These are phyloP conservation scores for Melinopterus prodromus DNA, from an alignment of 2,888 invertebrate genomes.

Conservation along the genomic window DNA sequence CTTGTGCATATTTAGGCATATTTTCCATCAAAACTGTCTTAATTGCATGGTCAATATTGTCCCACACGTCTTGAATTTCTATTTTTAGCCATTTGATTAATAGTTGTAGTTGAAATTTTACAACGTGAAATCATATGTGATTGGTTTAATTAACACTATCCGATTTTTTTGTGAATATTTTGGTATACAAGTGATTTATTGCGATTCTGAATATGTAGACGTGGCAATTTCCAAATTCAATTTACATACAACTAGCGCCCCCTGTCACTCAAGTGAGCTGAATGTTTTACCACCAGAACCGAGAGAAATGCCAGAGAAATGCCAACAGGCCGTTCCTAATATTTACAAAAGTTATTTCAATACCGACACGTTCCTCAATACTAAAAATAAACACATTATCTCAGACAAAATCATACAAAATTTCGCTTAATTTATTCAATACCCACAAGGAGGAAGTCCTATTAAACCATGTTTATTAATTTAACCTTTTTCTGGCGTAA, in stretches of 20 bases:
- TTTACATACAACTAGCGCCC: constrained; percentile 56
- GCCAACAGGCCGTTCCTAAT: not conserved
- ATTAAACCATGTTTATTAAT: not conserved
- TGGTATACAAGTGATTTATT: too few relatives aligned
- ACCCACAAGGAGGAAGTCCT: not conserved
- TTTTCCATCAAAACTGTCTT: too few relatives aligned
- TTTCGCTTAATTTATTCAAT: not conserved
- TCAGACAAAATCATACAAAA: not conserved
- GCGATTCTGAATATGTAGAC: too few relatives aligned
- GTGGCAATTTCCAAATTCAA: constrained; percentile 60
- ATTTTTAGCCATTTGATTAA: too few relatives aligned
- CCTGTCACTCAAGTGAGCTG: constrained; percentile 54
- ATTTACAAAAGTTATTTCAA: not conserved
- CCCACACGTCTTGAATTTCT: too few relatives aligned
- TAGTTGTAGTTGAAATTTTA: too few relatives aligned
- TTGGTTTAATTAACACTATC: too few relatives aligned
- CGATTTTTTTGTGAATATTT: too few relatives aligned
- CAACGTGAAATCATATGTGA: too few relatives aligned
- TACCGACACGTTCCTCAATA: not conserved
- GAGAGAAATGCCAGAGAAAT: not conserved
- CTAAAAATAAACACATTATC: not conserved
- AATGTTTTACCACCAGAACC: constrained; percentile 27
- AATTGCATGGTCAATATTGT: too few relatives aligned
- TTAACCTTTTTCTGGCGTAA: not conserved
- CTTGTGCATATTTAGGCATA: too few relatives aligned